A percentile compares a stretch with the other conserved stretches of the same genome.
phyloP scores from a whole-genome alignment of 2,888 invertebrate genomes.

The Hanleya hanleyi region DNA sequence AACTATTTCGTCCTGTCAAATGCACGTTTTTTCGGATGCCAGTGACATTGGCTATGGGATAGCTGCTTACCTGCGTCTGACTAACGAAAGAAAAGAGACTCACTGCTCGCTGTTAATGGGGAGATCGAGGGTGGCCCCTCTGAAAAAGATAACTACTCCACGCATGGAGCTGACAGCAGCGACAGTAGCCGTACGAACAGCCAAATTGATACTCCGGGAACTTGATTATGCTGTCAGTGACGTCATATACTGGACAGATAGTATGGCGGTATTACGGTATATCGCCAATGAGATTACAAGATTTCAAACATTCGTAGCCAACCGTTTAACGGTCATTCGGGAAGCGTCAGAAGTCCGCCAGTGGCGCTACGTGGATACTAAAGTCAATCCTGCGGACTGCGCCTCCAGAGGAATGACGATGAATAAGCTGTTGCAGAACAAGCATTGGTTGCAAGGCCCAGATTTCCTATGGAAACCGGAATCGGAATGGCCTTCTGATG shows the following conservation, averaged over 20 bases:
- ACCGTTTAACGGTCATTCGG: slow-evolving; percentile 24
- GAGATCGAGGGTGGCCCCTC: slow-evolving; percentile 31
- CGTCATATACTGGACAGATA: slow-evolving; percentile 20
- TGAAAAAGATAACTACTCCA: slow-evolving; percentile 28
- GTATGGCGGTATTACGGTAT: slow-evolving; percentile 25
- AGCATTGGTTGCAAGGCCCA: slow-evolving; percentile 21
- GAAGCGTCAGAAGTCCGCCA: slow-evolving; percentile 15
- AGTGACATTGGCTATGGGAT: slow-evolving; percentile 34
- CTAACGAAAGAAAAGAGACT: slow-evolving; percentile 9
- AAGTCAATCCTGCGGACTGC: slow-evolving; percentile 20
- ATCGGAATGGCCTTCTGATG: too few relatives aligned
- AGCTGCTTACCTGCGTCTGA: slow-evolving; percentile 29
- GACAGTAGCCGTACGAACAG: slow-evolving; percentile 16
- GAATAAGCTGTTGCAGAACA: neutral
- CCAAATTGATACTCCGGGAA: slow-evolving; percentile 9
- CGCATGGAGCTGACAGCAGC: slow-evolving; percentile 37
- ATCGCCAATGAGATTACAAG: slow-evolving; percentile 20
- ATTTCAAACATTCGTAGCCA: slow-evolving; percentile 37
- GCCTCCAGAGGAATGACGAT: slow-evolving; percentile 21
- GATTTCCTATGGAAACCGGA: too few relatives aligned
- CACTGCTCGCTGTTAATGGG: slow-evolving; percentile 37
- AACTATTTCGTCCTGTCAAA: neutral
- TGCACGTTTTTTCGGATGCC: slow-evolving; percentile 38
- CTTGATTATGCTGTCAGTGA: slow-evolving; percentile 9
- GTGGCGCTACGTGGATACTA: slow-evolving; percentile 12